Evolutionary conservation across 1,140 invertebrate genomes (phyloP), one percentile per base, ranked within the genome.

Genomic region (Drosophila parabipectinata): DNA sequence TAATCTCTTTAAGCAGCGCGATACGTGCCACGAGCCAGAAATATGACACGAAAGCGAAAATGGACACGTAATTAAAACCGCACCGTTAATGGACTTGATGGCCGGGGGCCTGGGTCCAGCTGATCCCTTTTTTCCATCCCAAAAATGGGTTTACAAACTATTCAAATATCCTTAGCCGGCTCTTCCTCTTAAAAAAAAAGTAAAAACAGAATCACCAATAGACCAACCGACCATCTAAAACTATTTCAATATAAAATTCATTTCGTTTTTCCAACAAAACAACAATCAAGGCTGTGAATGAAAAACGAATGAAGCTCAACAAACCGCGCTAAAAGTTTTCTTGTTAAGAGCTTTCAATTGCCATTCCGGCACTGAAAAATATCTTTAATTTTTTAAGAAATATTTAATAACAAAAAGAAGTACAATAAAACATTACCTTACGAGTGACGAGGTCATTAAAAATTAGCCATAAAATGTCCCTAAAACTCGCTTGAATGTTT

Each of bases 191-290:
- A 18, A 18, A 18, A 0, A 0, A 28, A 30, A 47, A 18, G 50
- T 37, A 37, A 37, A 37, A 37, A 37, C 34, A 37, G 34, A 64
- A 59, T 68, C 66, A 58, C 69, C 64, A 81, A 85, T 81, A 74
- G 73, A 37, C 60, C 64, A 81, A 87, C 78, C 72, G 73, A 37
- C 57, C 53, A 76, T 77, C 67, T 66, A 66, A 78, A 85, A 85
- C 82, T 85, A 85, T 85, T 85, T 87, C 82, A 85, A 85, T 85
- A 85, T 85, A 85, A 85, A 85, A 85, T 85, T 85, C 82, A 85
- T 85, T 85, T 78, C 82, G 77, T 81, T 87, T 85, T 85, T 56
- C 53, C 69, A 18, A 61, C 51, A 50, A 50, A 37, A 45, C 58
- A 37, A 45, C 58, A 55, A 57, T 67, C 48, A 48, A 44, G 51